Conservation (phyloP, 2,888 invertebrate genomes). For the Thalpophila matura region DNA sequence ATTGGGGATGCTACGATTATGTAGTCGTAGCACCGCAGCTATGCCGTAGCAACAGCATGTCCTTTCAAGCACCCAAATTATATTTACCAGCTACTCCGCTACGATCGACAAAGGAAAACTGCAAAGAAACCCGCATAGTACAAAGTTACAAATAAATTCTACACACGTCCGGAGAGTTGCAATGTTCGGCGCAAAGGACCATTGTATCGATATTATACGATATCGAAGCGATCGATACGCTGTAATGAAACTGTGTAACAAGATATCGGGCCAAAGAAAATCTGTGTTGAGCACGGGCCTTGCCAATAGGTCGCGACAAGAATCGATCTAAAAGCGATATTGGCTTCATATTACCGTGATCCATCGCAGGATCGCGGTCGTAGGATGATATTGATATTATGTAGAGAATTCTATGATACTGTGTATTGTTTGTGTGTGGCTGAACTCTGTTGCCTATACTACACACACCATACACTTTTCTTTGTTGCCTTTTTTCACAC, state of each 20-base stretch:
- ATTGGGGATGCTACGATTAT: too few species aligned
- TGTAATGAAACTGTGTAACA: slow-evolving; percentile 43
- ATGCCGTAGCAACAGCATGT: slow-evolving; percentile 15
- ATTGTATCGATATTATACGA: slow-evolving; percentile 39
- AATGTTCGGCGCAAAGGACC: slow-evolving; percentile 51
- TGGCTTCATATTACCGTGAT: neutral
- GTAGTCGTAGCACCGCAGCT: neutral
- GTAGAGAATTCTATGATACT: too few species aligned
- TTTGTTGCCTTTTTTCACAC: too few species aligned
- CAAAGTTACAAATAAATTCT: slow-evolving; percentile 50
- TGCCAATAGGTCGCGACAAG: neutral
- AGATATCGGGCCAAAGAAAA: slow-evolving; percentile 16
- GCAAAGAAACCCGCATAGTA: slow-evolving; percentile 33
- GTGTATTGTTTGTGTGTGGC: too few species aligned
- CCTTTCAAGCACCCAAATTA: slow-evolving; percentile 21
- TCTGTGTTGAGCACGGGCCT: slow-evolving; percentile 6
- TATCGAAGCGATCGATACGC: slow-evolving; percentile 33
- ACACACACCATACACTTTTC: too few species aligned
- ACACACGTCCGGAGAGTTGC: slow-evolving; percentile 54
- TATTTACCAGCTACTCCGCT: slow-evolving; percentile 9
- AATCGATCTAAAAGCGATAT: slow-evolving; percentile 5
- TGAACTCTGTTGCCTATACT: too few species aligned
- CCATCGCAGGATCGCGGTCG: neutral
- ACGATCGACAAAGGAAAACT: slow-evolving; percentile 39
- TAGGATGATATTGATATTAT: neutral